These are phyloP conservation scores for Frieseomelitta varia DNA, from an alignment of 1,140 invertebrate genomes.

Conservation along the genomic window DNA sequence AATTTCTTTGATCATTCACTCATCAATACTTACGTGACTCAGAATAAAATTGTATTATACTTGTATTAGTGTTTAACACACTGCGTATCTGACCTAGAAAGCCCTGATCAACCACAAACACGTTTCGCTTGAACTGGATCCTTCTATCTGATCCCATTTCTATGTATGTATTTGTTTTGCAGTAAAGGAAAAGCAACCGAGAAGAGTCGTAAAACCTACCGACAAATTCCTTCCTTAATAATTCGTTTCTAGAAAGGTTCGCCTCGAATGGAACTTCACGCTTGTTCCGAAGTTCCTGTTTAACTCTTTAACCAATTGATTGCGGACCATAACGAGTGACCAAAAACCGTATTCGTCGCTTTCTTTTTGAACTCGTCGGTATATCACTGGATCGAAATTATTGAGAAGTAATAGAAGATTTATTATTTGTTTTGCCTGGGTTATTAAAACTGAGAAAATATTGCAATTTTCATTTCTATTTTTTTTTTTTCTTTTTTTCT, in stretches of 20 bases:
- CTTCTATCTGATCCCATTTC: slow-evolving; percentile 20
- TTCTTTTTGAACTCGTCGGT: too few species aligned
- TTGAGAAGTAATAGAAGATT: too few species aligned
- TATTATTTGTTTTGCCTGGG: too few species aligned
- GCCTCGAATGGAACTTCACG: neutral
- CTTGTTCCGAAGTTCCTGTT: neutral
- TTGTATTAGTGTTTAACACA: slow-evolving; percentile 19
- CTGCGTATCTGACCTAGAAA: slow-evolving; percentile 35
- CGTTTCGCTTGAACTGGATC: slow-evolving; percentile 34
- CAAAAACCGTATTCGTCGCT: too few species aligned
- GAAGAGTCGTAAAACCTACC: slow-evolving; percentile 30
- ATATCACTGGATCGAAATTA: too few species aligned
- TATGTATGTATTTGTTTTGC: slow-evolving; percentile 30
- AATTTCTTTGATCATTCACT: neutral
- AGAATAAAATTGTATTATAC: slow-evolving; percentile 10
- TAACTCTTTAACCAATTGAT: slow-evolving; percentile 8
- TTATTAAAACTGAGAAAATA: too few species aligned
- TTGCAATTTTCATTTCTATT: too few species aligned
- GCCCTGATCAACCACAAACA: slow-evolving; percentile 15
- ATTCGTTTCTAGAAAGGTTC: slow-evolving; percentile 22
- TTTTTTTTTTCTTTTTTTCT: neutral
- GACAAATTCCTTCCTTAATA: slow-evolving; percentile 41
- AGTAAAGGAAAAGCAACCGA: slow-evolving; percentile 11
- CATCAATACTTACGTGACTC: neutral
- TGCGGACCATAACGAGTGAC: too few species aligned